Evolutionary conservation across 2,797 vertebrate genomes (phyloP).

Genomic region (Philypnodon macrostomus): DNA sequence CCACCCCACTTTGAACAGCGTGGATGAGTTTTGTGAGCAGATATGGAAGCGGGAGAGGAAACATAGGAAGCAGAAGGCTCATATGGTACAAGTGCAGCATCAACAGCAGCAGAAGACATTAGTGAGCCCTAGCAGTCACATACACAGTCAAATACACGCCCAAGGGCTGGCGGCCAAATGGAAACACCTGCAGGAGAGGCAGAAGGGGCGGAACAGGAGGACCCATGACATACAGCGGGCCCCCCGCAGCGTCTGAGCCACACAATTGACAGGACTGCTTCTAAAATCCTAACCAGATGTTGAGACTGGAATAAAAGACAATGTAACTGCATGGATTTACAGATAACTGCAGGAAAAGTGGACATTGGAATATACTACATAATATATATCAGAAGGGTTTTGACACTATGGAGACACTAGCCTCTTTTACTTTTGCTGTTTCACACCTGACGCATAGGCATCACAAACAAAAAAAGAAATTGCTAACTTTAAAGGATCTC

Average conservation of each 20-base stretch:
- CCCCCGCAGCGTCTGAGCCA: conserved; percentile 92
- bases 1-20: conserved; percentile 92
- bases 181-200: conserved; percentile 97
- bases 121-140: conserved; percentile 46
- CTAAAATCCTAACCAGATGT: conserved; percentile 33
- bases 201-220: conserved; percentile 97
- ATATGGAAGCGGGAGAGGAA: conserved; percentile 97
- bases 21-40: conserved; percentile 98
- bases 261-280: conserved; percentile 35
- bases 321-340: conserved; percentile 83
- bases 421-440: not conserved
- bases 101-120: conserved; percentile 52
- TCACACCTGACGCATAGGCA: too few species aligned
- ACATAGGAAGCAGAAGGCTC: conserved; percentile 87
- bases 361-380: conserved; percentile 44
- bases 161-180: conserved; percentile 84
- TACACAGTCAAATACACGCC: conserved; percentile 35
- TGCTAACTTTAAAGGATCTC: too few species aligned
- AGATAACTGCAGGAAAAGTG: conserved; percentile 56
- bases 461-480: too few species aligned
- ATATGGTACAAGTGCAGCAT: conserved; percentile 66
- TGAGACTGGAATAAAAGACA: conserved; percentile 86
- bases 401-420: conserved; percentile 28
- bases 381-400: conserved; percentile 59
- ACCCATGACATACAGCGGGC: conserved; percentile 98